These are phyloP conservation scores for Liodrosophila aerea DNA, from an alignment of 2,888 invertebrate genomes.

Conservation along the genomic window DNA sequence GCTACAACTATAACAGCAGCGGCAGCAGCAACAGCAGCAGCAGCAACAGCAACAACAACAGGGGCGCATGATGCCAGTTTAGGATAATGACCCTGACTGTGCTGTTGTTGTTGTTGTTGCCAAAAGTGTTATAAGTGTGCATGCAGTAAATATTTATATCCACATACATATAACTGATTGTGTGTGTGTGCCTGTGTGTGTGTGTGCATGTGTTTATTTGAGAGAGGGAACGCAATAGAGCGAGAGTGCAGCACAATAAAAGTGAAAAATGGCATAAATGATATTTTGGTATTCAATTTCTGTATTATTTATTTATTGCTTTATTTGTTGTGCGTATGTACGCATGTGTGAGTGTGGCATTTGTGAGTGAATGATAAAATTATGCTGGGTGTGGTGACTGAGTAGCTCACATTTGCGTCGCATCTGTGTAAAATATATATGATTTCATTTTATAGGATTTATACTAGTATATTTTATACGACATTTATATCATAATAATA, in stretches of 20 bases:
- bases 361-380: constrained; percentile 7
- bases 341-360: constrained; percentile 3
- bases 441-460: neutral
- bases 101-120: constrained; percentile 29
- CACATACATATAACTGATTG: constrained; percentile 18
- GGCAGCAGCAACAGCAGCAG: constrained; percentile 8
- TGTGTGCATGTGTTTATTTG: neutral
- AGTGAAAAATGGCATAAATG: constrained; percentile 51
- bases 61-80: constrained; percentile 43
- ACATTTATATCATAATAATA: neutral
- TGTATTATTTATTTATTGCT: constrained; percentile 37
- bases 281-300: constrained; percentile 40
- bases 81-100: constrained; percentile 69
- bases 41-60: constrained; percentile 14
- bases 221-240: constrained; percentile 2
- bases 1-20: constrained; percentile 11
- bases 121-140: constrained; percentile 42
- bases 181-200: constrained; percentile 4
- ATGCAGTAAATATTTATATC: constrained; percentile 19
- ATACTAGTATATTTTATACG: neutral
- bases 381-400: constrained; percentile 33
- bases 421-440: neutral
- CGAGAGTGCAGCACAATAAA: constrained; percentile 36
- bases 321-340: constrained; percentile 11
- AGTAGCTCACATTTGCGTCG: constrained; percentile 9